Conservation (phyloP, 2,113 vertebrate species). For the Cricetomys ansorgei region DNA sequence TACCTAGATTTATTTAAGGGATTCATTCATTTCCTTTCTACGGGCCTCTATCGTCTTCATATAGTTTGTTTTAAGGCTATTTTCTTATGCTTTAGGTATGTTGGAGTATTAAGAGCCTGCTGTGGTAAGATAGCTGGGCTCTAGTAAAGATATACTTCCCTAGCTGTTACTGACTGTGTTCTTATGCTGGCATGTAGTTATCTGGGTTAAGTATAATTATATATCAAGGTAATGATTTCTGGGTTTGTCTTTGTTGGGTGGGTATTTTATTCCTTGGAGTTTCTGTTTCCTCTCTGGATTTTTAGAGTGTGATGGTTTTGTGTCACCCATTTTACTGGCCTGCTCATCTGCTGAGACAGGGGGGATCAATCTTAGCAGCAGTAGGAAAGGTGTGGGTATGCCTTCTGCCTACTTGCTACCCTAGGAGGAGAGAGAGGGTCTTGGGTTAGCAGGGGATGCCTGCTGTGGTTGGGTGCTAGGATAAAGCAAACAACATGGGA, state of each 20-base stretch:
- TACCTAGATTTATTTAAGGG: background rate
- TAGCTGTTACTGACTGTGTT: background rate
- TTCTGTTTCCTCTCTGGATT: background rate
- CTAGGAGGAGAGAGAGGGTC: background rate
- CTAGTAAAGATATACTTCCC: background rate
- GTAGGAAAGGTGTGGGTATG: background rate
- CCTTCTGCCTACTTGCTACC: background rate
- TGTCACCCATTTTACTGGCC: background rate
- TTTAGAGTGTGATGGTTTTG: background rate
- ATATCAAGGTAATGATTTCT: background rate
- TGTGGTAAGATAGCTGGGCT: background rate
- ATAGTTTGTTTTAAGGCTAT: background rate
- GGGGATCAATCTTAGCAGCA: background rate
- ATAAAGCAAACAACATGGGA: background rate
- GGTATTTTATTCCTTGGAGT: background rate
- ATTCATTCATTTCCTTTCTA: background rate
- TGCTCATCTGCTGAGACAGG: background rate
- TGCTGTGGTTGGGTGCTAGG: background rate
- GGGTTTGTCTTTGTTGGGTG: background rate
- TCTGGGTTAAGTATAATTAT: background rate
- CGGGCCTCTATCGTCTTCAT: background rate
- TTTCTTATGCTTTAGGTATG: too few relatives aligned
- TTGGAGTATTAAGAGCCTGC: background rate
- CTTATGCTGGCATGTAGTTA: background rate
- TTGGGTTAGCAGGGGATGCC: background rate